These are phyloP conservation scores for Caenorhabditis macrosperma DNA, from an alignment of 2,888 invertebrate species.

Conservation along the genomic window DNA sequence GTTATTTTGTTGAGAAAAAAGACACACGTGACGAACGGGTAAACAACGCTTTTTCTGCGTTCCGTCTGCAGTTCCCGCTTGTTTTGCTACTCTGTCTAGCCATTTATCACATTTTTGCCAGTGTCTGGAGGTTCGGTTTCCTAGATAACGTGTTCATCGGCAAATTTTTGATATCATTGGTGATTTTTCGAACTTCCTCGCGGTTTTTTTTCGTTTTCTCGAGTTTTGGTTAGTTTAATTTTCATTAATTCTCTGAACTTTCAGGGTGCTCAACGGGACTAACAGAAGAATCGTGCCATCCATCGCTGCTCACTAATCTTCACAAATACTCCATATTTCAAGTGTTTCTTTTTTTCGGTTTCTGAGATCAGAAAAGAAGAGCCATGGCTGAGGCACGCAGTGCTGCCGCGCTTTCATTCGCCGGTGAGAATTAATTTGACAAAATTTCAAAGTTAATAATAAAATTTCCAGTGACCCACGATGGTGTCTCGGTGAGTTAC, in stretches of 20 bases:
- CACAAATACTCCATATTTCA: neutral
- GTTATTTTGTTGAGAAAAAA: too few species aligned
- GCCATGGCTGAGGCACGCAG: conserved; percentile 78
- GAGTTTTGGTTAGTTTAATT: neutral
- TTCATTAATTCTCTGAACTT: too few species aligned
- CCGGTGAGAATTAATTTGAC: conserved; percentile 39
- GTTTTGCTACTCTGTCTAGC: too few species aligned
- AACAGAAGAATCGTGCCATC: neutral
- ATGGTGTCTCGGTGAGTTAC: conserved; percentile 97
- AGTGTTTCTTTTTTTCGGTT: neutral
- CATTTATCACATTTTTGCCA: too few species aligned
- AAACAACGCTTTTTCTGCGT: too few species aligned
- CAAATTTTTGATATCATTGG: neutral
- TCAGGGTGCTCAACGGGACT: conserved; percentile 9
- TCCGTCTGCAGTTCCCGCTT: too few species aligned
- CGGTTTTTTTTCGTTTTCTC: neutral
- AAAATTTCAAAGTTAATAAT: neutral
- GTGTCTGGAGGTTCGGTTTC: too few species aligned
- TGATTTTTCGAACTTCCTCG: neutral
- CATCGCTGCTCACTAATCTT: neutral
- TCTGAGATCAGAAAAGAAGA: neutral
- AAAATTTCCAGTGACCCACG: conserved; percentile 87
- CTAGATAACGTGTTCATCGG: neutral
- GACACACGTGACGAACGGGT: too few species aligned
- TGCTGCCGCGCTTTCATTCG: conserved; percentile 76